phyloP scores from a whole-genome alignment of 2,113 vertebrate genomes.

The Ammodytes marinus region DNA sequence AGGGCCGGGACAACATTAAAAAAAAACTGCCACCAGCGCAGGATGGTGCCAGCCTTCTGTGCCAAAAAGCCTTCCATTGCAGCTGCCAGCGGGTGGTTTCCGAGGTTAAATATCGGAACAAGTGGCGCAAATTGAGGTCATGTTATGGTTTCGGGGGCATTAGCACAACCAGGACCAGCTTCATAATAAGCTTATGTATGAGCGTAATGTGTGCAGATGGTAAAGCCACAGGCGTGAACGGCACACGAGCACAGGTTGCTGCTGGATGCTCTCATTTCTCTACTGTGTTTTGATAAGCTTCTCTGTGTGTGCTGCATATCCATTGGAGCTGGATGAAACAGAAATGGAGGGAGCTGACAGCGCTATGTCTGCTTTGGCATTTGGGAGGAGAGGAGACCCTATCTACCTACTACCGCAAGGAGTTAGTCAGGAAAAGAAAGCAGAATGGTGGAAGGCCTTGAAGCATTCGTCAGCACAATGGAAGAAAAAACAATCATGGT shows the following conservation, averaged over 20 bases:
- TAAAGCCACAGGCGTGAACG: conserved; percentile 34
- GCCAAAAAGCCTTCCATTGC: conserved; percentile 39
- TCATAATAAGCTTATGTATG: conserved; percentile 26
- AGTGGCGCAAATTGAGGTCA: conserved; percentile 46
- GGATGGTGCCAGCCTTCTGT: conserved; percentile 44
- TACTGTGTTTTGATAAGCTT: not conserved
- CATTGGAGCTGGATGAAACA: conserved; percentile 20
- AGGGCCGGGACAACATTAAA: conserved; percentile 38
- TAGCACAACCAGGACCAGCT: conserved; percentile 1
- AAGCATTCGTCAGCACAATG: not conserved
- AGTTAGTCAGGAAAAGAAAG: not conserved
- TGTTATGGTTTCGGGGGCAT: conserved; percentile 34
- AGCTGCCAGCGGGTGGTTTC: conserved; percentile 12
- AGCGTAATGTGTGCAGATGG: conserved; percentile 57
- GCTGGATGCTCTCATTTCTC: conserved; percentile 36
- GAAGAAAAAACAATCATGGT: not conserved
- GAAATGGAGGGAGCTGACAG: conserved; percentile 21
- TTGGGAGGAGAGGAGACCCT: conserved; percentile 18
- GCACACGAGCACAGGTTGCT: conserved; percentile 32
- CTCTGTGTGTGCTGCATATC: conserved; percentile 1
- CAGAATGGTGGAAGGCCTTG: not conserved
- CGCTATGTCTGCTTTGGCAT: not conserved
- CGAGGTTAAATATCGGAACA: conserved; percentile 58
- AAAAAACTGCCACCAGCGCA: conserved; percentile 38
- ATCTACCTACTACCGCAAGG: not conserved